These are phyloP conservation scores for Bothrops jararaca DNA, from an alignment of 2,113 vertebrate species.

Conservation along the genomic window DNA sequence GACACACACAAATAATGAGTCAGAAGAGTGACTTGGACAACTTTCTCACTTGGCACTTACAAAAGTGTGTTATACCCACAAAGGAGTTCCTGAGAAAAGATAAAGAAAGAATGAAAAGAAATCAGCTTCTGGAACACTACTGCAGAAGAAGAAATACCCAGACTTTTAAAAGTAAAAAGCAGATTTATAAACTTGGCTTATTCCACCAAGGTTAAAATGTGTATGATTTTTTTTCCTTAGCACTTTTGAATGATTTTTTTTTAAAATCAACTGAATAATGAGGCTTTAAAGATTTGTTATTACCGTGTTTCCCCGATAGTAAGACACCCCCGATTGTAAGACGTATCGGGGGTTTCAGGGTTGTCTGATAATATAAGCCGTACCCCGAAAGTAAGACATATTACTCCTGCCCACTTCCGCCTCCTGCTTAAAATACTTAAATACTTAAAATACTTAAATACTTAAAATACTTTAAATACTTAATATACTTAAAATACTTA, in stretches of 20 bases:
- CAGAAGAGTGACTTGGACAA: background rate
- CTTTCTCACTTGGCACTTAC: background rate
- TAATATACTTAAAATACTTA: too few relatives aligned
- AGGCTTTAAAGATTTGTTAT: background rate
- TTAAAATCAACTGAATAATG: background rate
- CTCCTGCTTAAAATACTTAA: too few relatives aligned
- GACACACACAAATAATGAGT: background rate
- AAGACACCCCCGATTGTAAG: too few relatives aligned
- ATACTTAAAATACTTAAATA: too few relatives aligned
- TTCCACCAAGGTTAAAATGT: background rate
- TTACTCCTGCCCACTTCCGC: too few relatives aligned
- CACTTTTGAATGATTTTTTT: background rate
- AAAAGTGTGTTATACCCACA: background rate
- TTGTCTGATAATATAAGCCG: too few relatives aligned
- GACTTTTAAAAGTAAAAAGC: background rate
- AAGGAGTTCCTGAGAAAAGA: background rate
- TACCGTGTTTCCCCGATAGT: too few relatives aligned
- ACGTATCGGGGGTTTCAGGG: too few relatives aligned
- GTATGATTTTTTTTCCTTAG: background rate
- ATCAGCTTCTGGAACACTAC: background rate
- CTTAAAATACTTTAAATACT: too few relatives aligned
- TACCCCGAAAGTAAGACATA: too few relatives aligned
- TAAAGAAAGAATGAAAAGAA: background rate
- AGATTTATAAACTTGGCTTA: background rate
- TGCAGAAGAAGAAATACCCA: background rate